A percentile compares a stretch with the other conserved stretches of the same genome.
Evolutionary conservation across 2,888 invertebrate genomes (phyloP).

Genomic region (Deilephila porcellus): DNA sequence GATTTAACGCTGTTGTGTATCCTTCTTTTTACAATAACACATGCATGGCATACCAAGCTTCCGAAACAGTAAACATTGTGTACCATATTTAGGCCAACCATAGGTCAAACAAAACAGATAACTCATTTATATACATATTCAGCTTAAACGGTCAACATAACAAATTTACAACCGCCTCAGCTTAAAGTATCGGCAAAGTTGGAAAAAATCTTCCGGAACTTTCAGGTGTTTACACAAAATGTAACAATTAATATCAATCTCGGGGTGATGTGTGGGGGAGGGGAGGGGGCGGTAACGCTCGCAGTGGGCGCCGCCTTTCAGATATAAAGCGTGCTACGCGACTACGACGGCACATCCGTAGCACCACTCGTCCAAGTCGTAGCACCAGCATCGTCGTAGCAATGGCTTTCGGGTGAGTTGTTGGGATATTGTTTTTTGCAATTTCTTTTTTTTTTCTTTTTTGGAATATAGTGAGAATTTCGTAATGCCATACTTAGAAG

Average conservation of each 20-base stretch:
- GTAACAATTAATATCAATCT: constrained; percentile 55
- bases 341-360: constrained; percentile 56
- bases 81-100: no score
- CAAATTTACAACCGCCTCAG: neutral
- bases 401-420: constrained; percentile 56
- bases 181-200: constrained; percentile 20
- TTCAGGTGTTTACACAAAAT: constrained; percentile 42
- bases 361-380: constrained; percentile 48
- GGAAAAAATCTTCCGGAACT: constrained; percentile 33
- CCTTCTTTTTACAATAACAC: no score
- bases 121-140: neutral
- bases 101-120: neutral
- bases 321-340: constrained; percentile 65
- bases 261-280: constrained; percentile 50
- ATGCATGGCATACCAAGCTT: no score
- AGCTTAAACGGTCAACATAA: neutral
- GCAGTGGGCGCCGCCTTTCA: constrained; percentile 52
- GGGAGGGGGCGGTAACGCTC: constrained; percentile 54
- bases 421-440: neutral
- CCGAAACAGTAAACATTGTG: no score
- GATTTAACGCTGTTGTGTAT: no score
- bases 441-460: neutral
- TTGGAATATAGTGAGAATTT: neutral
- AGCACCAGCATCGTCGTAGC: constrained; percentile 49
- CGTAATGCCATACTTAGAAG: neutral